Conservation (phyloP, 2,888 invertebrate genomes). For the Leptinotarsa tumamoca region DNA sequence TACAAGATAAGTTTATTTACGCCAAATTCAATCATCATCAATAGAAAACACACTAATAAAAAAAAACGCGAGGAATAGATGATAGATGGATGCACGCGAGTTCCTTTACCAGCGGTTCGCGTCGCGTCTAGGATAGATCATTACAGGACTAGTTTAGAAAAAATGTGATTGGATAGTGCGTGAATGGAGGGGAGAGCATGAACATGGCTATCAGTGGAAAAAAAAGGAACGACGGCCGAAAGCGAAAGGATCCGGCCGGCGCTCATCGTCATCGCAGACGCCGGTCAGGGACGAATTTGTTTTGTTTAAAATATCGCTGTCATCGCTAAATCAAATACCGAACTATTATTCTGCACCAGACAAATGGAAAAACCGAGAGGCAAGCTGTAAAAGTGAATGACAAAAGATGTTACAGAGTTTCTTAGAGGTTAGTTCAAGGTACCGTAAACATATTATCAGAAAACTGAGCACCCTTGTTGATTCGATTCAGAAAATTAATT, state of each 20-base stretch:
- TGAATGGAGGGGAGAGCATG: slow-evolving; percentile 53
- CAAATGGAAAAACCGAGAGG: neutral
- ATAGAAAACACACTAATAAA: slow-evolving; percentile 26
- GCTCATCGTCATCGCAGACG: slow-evolving; percentile 48
- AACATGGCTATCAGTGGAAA: slow-evolving; percentile 60
- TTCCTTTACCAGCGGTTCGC: slow-evolving; percentile 51
- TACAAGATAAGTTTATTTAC: slow-evolving; percentile 43
- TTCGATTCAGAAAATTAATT: neutral
- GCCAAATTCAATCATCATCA: slow-evolving; percentile 28
- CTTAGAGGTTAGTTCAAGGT: slow-evolving; percentile 9
- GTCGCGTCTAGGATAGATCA: slow-evolving; percentile 55
- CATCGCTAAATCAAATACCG: slow-evolving; percentile 23
- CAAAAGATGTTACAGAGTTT: neutral
- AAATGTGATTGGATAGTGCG: slow-evolving; percentile 62
- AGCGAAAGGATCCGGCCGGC: slow-evolving; percentile 54
- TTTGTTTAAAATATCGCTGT: slow-evolving; percentile 48
- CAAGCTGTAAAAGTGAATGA: slow-evolving; percentile 6
- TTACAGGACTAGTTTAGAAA: slow-evolving; percentile 49
- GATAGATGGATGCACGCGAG: slow-evolving; percentile 48
- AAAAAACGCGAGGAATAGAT: slow-evolving; percentile 46
- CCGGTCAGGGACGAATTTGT: slow-evolving; percentile 54
- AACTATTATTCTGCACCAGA: slow-evolving; percentile 21
- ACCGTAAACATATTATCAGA: neutral
- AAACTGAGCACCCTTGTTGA: neutral
- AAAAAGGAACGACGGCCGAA: slow-evolving; percentile 45